phyloP scores from a whole-genome alignment of 2,113 vertebrate species.

The Zingel zingel region DNA sequence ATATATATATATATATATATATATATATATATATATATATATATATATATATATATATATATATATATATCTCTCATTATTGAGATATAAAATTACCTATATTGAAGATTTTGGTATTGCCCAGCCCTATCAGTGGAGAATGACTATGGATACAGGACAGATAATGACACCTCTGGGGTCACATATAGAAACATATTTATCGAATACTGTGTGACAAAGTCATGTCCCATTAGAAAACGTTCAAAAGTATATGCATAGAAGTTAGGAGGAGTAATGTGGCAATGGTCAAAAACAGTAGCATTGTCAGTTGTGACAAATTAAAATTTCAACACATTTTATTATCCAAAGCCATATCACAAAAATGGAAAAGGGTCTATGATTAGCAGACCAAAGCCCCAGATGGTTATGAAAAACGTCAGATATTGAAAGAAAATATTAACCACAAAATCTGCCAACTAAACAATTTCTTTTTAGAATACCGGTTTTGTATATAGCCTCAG shows the following conservation, averaged over 20 bases:
- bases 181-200: not conserved
- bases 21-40: too few species aligned
- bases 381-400: not conserved
- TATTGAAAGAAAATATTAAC: not conserved
- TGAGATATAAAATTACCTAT: too few species aligned
- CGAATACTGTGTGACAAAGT: not conserved
- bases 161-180: not conserved
- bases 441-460: not conserved
- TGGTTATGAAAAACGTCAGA: not conserved
- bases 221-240: not conserved
- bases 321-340: not conserved
- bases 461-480: not conserved
- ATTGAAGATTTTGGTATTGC: too few species aligned
- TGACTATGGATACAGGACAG: not conserved
- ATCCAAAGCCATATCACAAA: not conserved
- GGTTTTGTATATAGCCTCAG: not conserved
- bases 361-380: not conserved
- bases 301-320: not conserved
- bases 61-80: too few species aligned
- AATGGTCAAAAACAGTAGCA: not conserved
- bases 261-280: not conserved
- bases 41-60: too few species aligned
- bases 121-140: not conserved
- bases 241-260: not conserved
- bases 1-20: too few species aligned